Evolutionary conservation across 2,797 vertebrate genomes (phyloP).

Genomic region (Coreius guichenoti): DNA sequence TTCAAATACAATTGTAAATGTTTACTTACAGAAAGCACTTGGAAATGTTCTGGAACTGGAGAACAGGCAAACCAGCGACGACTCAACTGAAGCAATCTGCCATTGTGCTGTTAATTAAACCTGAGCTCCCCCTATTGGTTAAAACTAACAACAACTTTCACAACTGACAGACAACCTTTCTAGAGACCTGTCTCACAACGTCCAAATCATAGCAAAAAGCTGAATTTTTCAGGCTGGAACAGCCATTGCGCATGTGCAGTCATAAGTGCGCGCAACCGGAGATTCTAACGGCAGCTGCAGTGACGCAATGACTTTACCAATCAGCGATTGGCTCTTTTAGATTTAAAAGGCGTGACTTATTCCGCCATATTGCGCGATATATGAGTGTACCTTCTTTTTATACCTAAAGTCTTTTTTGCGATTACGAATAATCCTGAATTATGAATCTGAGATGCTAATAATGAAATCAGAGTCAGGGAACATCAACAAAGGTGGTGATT

Average conservation of each 20-base stretch:
- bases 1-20: neutral
- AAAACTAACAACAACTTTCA: slow-evolving; percentile 11
- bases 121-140: neutral
- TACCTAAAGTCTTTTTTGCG: too few species aligned
- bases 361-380: neutral
- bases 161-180: neutral
- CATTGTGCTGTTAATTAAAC: neutral
- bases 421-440: neutral
- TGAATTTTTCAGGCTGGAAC: neutral
- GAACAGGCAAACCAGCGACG: too few species aligned
- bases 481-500: neutral
- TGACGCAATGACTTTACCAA: neutral
- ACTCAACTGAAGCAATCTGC: neutral
- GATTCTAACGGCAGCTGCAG: neutral
- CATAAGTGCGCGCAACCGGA: too few species aligned
- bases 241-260: neutral
- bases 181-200: neutral
- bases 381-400: neutral
- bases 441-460: neutral
- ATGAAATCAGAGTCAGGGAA: neutral
- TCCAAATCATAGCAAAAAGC: neutral
- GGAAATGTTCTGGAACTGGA: neutral
- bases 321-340: neutral
- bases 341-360: neutral
- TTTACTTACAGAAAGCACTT: neutral